These are phyloP conservation scores for Mantis religiosa DNA, from an alignment of 2,888 invertebrate genomes.

Conservation along the genomic window DNA sequence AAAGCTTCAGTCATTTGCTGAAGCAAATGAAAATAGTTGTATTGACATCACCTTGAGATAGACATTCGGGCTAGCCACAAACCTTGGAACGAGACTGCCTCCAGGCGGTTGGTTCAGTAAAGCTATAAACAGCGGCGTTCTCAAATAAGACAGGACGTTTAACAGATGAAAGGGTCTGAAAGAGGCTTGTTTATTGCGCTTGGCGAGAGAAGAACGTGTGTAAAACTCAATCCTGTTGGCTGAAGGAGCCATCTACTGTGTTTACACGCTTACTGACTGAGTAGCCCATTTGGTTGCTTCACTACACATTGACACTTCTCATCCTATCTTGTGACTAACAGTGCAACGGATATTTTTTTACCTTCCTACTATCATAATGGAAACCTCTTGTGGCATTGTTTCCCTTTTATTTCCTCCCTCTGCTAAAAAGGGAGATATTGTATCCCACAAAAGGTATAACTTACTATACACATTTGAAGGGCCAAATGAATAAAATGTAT, in stretches of 20 bases:
- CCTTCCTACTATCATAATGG: too few species aligned
- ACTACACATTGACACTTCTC: background rate
- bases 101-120: background rate
- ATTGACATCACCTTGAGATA: background rate
- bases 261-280: background rate
- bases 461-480: too few species aligned
- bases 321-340: too few species aligned
- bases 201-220: background rate
- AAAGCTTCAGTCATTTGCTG: too few species aligned
- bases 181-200: background rate
- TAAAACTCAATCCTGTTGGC: background rate
- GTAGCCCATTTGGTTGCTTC: background rate
- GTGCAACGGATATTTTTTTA: too few species aligned
- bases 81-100: background rate
- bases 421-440: too few species aligned
- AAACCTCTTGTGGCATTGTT: too few species aligned
- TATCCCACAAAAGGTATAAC: too few species aligned
- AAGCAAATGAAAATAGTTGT: background rate
- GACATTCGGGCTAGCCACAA: background rate
- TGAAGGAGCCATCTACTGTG: background rate
- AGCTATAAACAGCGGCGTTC: background rate
- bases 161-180: background rate
- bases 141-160: background rate
- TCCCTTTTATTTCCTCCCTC: too few species aligned
- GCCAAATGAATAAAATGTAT: too few species aligned